Evolutionary conservation across 2,888 invertebrate genomes (phyloP).

Genomic region (Mesorhabditis sp.): DNA sequence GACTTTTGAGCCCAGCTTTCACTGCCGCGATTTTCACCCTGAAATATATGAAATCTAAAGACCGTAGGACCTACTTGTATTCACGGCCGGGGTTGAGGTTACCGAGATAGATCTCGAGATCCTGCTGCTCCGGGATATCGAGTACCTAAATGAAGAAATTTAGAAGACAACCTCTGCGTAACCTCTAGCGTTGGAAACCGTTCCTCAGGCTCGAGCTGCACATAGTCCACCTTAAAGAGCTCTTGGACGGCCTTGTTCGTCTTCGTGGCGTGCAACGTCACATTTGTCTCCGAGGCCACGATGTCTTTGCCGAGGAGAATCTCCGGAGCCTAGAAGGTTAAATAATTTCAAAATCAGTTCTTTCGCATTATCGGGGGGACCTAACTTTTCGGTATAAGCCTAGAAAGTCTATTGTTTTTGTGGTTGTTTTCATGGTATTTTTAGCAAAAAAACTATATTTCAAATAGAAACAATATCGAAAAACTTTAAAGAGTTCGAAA

Average conservation of each 20-base stretch:
- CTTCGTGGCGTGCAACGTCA: conserved; percentile 50
- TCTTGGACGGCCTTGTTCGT: conserved; percentile 46
- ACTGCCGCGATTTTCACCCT: conserved; percentile 47
- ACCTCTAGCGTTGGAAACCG: conserved; percentile 53
- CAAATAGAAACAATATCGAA: no score
- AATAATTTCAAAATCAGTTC: conserved; percentile 10
- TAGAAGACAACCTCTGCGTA: background rate
- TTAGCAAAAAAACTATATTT: no score
- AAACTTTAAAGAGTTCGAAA: no score
- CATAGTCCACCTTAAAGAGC: conserved; percentile 43
- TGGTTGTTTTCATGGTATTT: no score
- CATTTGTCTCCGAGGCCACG: conserved; percentile 40
- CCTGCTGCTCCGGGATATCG: conserved; percentile 50
- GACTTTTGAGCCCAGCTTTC: conserved; percentile 45
- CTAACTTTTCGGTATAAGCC: no score
- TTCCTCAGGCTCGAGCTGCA: conserved; percentile 51
- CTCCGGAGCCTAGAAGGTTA: conserved; percentile 26
- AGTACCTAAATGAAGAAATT: conserved; percentile 13
- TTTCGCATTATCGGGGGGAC: no score
- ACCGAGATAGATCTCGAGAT: conserved; percentile 52
- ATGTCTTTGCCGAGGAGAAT: conserved; percentile 38
- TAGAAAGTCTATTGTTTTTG: no score
- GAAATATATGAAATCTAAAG: background rate
- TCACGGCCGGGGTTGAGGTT: conserved; percentile 53
- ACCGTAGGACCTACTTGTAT: conserved; percentile 21